Percentiles rank a stretch among this genome's conserved stretches.
phyloP scores from a whole-genome alignment of 2,888 invertebrate species.

The Oegoconia quadripuncta region DNA sequence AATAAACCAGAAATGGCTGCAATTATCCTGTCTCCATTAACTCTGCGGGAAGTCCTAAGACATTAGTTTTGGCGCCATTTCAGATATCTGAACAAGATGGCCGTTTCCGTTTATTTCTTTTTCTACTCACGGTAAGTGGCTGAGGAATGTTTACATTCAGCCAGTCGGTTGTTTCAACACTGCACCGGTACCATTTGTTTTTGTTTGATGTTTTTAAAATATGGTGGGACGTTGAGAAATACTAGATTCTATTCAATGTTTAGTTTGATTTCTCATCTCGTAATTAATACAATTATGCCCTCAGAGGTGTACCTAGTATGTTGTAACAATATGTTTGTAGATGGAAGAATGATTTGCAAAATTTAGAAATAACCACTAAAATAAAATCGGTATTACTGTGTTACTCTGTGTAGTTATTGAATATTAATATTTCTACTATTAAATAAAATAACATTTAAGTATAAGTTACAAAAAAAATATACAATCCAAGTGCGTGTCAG shows the following conservation, averaged over 20 bases:
- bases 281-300: too few relatives aligned
- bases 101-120: conserved; percentile 31
- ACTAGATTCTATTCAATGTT: background rate
- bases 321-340: too few relatives aligned
- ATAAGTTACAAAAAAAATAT: too few relatives aligned
- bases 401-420: too few relatives aligned
- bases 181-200: conserved; percentile 18
- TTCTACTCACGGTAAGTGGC: conserved; percentile 28
- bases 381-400: too few relatives aligned
- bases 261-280: background rate
- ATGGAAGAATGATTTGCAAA: too few relatives aligned
- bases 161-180: conserved; percentile 34
- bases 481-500: too few relatives aligned
- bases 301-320: too few relatives aligned
- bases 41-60: background rate
- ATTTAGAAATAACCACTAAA: too few relatives aligned
- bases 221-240: conserved; percentile 16
- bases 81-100: conserved; percentile 28
- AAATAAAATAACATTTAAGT: too few relatives aligned
- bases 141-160: conserved; percentile 38
- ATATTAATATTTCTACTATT: too few relatives aligned
- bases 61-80: background rate
- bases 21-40: background rate
- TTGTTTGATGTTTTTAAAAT: conserved; percentile 43
- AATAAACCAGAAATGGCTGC: too few relatives aligned